Conservation (phyloP, 92 coral and sea anemone genomes). For the Porites lobata region DNA sequence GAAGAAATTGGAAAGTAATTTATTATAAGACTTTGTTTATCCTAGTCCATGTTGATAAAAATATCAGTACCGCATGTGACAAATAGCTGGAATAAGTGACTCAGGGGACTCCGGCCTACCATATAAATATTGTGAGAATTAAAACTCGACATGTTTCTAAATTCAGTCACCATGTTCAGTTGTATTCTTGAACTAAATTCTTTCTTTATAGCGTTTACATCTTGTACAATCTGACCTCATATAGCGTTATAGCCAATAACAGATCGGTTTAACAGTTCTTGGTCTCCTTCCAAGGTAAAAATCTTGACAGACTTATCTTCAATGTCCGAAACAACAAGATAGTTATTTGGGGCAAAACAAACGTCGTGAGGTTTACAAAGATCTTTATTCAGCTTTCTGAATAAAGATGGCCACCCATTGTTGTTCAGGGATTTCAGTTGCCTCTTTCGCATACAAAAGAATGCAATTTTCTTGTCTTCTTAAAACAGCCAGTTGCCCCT, state of each 20-base stretch:
- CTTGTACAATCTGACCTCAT: not conserved
- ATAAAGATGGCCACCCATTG: no score
- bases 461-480: no score
- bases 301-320: slow-evolving; percentile 7
- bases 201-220: not conserved
- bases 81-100: slow-evolving; percentile 20
- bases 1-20: not conserved
- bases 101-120: not conserved
- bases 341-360: slow-evolving; percentile 34
- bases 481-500: no score
- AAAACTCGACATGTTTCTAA: slow-evolving; percentile 3
- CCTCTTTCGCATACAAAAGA: no score
- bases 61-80: slow-evolving; percentile 13
- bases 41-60: slow-evolving; percentile 41
- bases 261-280: no score
- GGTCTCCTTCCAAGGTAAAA: no score
- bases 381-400: no score
- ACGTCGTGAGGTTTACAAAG: no score
- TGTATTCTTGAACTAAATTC: no score
- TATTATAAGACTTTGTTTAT: not conserved
- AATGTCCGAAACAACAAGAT: slow-evolving; percentile 19
- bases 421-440: no score
- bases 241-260: no score
- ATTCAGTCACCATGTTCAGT: not conserved
- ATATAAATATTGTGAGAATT: slow-evolving; percentile 39